Evolutionary conservation across 2,113 vertebrate genomes (phyloP).

Genomic region (Siniperca knerii): DNA sequence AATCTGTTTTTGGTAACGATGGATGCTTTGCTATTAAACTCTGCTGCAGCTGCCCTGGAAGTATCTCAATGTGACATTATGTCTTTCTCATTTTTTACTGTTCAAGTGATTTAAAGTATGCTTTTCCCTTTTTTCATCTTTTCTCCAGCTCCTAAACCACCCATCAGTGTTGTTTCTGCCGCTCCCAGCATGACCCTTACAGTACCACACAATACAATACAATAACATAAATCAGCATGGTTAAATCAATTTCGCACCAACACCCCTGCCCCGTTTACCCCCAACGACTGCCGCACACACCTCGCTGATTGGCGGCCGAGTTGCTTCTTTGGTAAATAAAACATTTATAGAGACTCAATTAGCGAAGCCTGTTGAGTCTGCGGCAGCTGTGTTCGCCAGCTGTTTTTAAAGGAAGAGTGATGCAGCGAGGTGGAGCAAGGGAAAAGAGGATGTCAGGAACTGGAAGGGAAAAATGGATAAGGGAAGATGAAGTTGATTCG

Average conservation of each 20-base stretch:
- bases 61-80: background rate
- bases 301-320: slow-evolving; percentile 69
- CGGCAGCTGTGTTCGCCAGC: slow-evolving; percentile 80
- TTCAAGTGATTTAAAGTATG: background rate
- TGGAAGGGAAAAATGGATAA: slow-evolving; percentile 1
- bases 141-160: background rate
- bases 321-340: slow-evolving; percentile 81
- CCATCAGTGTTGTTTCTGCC: background rate
- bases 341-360: slow-evolving; percentile 81
- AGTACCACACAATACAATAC: slow-evolving; percentile 33
- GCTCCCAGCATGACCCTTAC: slow-evolving; percentile 36
- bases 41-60: slow-evolving; percentile 4
- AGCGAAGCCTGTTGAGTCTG: slow-evolving; percentile 76
- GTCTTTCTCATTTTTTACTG: slow-evolving; percentile 9
- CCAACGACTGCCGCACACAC: background rate
- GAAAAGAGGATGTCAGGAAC: slow-evolving; percentile 30
- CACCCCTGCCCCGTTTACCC: slow-evolving; percentile 16
- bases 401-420: slow-evolving; percentile 72
- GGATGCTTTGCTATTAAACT: slow-evolving; percentile 13
- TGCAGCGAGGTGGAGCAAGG: slow-evolving; percentile 37
- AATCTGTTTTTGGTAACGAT: slow-evolving; percentile 7
- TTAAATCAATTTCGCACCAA: slow-evolving; percentile 49
- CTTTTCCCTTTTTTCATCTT: slow-evolving; percentile 1
- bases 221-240: slow-evolving; percentile 55
- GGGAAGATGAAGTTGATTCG: slow-evolving; percentile 8